A percentile compares a stretch with the other conserved stretches of the same genome.
phyloP scores from a whole-genome alignment of 37 sponge, comb jelly and placozoan species.

The Beroe ovata region DNA sequence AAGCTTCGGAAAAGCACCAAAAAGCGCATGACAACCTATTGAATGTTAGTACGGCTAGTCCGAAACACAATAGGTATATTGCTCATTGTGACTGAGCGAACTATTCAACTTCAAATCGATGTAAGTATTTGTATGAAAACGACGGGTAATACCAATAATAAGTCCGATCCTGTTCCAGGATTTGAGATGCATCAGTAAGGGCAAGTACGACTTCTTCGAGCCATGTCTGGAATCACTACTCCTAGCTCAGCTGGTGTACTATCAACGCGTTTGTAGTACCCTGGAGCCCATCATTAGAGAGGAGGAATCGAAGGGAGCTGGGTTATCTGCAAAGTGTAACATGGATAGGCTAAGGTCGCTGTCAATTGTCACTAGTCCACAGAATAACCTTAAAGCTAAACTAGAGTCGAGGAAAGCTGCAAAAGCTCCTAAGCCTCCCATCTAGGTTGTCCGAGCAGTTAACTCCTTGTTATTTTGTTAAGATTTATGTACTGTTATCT shows the following conservation, averaged over 20 bases:
- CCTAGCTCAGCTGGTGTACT: constrained; percentile 57
- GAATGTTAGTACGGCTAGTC: constrained; percentile 32
- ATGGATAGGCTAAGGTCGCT: constrained; percentile 57
- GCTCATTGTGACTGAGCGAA: no score
- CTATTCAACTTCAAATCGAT: no score
- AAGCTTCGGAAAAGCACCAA: constrained; percentile 16
- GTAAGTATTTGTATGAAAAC: no score
- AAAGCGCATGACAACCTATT: constrained; percentile 17
- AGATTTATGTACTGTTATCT: no score
- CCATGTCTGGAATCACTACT: constrained; percentile 66
- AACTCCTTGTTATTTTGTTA: no score
- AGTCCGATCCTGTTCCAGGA: constrained; percentile 6
- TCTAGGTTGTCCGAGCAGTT: no score
- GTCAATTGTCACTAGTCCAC: constrained; percentile 43
- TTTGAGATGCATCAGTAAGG: constrained; percentile 28
- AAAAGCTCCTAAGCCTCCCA: constrained; percentile 1
- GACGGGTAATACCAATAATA: no score
- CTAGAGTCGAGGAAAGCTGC: constrained; percentile 14
- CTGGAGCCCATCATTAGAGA: constrained; percentile 46
- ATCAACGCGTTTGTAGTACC: constrained; percentile 30
- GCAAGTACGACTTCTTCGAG: constrained; percentile 67
- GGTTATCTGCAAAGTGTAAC: not conserved
- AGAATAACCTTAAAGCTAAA: constrained; percentile 63
- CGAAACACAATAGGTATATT: not conserved
- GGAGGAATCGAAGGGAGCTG: not conserved